Evolutionary conservation across 2,797 vertebrate species (phyloP).

Genomic region (Protosalanx chinensis): DNA sequence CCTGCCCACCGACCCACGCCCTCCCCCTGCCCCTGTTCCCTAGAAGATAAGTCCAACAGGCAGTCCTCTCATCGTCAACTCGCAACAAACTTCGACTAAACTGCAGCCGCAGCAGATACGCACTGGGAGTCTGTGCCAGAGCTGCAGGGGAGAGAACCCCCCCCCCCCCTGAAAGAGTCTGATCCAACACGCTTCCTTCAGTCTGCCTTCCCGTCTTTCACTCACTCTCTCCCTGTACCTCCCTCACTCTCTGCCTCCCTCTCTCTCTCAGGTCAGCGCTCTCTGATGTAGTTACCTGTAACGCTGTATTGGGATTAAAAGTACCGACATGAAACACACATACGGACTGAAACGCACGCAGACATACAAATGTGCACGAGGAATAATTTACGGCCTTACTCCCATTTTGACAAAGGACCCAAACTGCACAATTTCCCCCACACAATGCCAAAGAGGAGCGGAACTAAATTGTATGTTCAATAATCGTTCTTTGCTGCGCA

Average conservation of each 20-base stretch:
- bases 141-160: background rate
- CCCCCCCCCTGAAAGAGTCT: background rate
- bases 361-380: constrained; percentile 39
- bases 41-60: constrained; percentile 46
- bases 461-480: constrained; percentile 26
- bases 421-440: constrained; percentile 46
- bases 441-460: constrained; percentile 28
- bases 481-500: constrained; percentile 34
- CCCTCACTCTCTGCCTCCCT: constrained; percentile 27
- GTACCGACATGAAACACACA: constrained; percentile 47
- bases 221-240: constrained; percentile 16
- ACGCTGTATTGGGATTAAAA: constrained; percentile 37
- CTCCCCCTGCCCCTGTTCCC: background rate
- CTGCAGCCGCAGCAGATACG: constrained; percentile 27
- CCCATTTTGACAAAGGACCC: constrained; percentile 40
- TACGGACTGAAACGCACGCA: constrained; percentile 21
- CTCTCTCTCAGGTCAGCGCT: constrained; percentile 40
- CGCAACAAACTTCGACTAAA: constrained; percentile 33
- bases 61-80: constrained; percentile 47
- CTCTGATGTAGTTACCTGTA: constrained; percentile 42
- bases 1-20: too few species aligned
- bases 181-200: background rate
- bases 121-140: background rate
- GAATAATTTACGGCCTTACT: constrained; percentile 33
- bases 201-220: background rate